Conservation (phyloP, 1,140 invertebrate species). For the Zeugodacus cucurbitae region DNA sequence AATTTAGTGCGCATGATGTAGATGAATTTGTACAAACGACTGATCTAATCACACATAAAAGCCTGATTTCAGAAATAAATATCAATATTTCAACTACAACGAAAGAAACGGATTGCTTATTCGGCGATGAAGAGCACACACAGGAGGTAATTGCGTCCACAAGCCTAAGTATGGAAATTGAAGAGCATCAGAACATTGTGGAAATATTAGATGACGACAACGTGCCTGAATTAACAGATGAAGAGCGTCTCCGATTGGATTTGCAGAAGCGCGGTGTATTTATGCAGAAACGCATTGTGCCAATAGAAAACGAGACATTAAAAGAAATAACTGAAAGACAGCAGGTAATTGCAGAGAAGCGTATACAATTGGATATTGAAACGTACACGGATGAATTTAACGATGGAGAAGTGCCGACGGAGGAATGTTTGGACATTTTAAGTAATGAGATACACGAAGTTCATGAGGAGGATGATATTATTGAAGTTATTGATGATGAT, state of each 20-base stretch:
- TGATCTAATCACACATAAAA: neutral
- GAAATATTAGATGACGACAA: neutral
- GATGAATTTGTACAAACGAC: neutral
- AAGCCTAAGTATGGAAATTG: neutral
- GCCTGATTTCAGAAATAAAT: neutral
- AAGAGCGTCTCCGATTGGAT: neutral
- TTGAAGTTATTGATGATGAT: constrained; percentile 23
- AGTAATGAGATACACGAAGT: neutral
- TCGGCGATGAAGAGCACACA: neutral
- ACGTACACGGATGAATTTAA: neutral
- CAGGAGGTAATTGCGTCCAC: neutral
- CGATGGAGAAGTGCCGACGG: neutral
- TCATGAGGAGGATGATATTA: neutral
- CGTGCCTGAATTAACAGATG: neutral
- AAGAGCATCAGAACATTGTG: neutral
- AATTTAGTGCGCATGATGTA: neutral
- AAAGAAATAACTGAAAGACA: neutral
- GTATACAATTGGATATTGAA: neutral
- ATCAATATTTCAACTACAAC: neutral
- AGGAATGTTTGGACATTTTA: neutral
- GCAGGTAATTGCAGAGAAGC: neutral
- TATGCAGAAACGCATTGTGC: neutral
- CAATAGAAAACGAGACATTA: neutral
- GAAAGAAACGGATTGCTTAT: neutral
- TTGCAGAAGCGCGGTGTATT: neutral